Evolutionary conservation across 2,888 invertebrate genomes (phyloP).

Genomic region (Plagodis dolabraria): DNA sequence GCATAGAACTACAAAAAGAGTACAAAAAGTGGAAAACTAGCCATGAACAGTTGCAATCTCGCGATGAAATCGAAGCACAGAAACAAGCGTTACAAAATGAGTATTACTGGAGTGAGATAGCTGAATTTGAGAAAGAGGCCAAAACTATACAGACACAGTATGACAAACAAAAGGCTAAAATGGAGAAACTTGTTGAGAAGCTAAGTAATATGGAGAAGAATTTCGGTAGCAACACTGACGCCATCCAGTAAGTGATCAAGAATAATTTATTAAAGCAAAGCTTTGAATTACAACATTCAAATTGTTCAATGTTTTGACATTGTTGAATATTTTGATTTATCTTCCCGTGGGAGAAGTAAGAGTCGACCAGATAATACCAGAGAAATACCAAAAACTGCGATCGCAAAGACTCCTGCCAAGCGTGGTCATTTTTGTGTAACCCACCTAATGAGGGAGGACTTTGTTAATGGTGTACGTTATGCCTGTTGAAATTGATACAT

Average conservation of each 20-base stretch:
- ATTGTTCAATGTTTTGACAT: no score
- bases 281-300: no score
- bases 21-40: conserved; percentile 82
- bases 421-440: no score
- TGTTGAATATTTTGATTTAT: no score
- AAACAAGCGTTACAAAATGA: conserved; percentile 82
- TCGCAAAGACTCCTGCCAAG: no score
- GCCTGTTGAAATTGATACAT: no score
- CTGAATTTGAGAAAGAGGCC: conserved; percentile 62
- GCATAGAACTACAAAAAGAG: conserved; percentile 70
- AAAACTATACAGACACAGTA: conserved; percentile 67
- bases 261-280: background rate
- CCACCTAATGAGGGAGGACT: no score
- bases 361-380: no score
- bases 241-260: conserved; percentile 69
- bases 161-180: conserved; percentile 73
- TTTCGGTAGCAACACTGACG: conserved; percentile 61
- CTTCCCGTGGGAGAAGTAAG: no score
- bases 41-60: conserved; percentile 81
- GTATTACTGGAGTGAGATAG: conserved; percentile 81
- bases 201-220: conserved; percentile 63
- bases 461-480: no score
- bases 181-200: conserved; percentile 63
- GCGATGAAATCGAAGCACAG: conserved; percentile 79
- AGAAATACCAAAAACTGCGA: no score